These are phyloP conservation scores for Hyperoplus lanceolatus DNA, from an alignment of 2,797 vertebrate species.

Conservation along the genomic window DNA sequence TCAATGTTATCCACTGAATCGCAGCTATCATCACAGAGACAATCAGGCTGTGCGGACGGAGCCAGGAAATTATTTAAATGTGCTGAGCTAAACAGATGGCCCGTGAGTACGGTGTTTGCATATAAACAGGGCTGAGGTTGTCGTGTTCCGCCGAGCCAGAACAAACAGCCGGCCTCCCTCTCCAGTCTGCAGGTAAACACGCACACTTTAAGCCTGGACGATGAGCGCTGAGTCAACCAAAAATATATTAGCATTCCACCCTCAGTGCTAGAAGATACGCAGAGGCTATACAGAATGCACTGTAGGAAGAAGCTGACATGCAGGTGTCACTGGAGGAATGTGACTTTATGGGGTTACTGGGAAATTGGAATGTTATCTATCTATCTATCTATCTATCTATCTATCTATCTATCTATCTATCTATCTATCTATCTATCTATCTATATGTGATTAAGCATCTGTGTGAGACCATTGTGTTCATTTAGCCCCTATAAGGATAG, in stretches of 20 bases:
- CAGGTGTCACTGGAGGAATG: slow-evolving; percentile 2
- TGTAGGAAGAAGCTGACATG: background rate
- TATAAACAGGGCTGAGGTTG: slow-evolving; percentile 53
- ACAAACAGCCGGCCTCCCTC: slow-evolving; percentile 53
- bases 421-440: no score
- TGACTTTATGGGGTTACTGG: background rate
- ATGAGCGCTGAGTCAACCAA: slow-evolving; percentile 53
- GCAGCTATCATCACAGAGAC: slow-evolving; percentile 35
- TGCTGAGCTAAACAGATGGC: slow-evolving; percentile 66
- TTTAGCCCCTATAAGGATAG: background rate
- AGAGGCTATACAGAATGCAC: slow-evolving; percentile 11
- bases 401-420: no score
- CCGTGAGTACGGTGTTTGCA: slow-evolving; percentile 52
- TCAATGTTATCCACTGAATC: slow-evolving; percentile 7
- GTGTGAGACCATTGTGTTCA: background rate
- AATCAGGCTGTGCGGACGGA: slow-evolving; percentile 12
- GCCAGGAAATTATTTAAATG: slow-evolving; percentile 55
- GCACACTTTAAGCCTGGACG: slow-evolving; percentile 38
- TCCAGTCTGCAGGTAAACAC: slow-evolving; percentile 57
- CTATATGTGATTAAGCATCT: background rate
- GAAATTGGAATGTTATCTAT: no score
- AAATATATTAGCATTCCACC: slow-evolving; percentile 38
- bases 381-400: no score
- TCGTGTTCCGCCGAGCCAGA: slow-evolving; percentile 25
- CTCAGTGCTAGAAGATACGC: background rate